Percentiles rank a stretch among this genome's conserved stretches.
These are phyloP conservation scores for Echiichthys vipera DNA, from an alignment of 2,797 vertebrate species.

Conservation along the genomic window DNA sequence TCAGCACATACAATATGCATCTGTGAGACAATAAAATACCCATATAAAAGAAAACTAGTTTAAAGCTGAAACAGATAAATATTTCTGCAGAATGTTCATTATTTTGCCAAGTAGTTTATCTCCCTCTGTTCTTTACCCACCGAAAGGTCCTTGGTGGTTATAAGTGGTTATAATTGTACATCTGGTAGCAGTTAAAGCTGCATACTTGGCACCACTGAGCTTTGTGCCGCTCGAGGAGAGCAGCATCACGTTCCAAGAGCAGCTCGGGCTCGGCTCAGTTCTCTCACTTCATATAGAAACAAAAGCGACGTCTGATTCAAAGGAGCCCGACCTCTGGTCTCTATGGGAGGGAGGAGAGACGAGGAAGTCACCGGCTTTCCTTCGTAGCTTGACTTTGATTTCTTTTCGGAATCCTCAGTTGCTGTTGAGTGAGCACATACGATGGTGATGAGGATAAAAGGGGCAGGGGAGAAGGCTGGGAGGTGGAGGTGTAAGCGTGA, in stretches of 20 bases:
- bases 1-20: slow-evolving; percentile 46
- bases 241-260: slow-evolving; percentile 46
- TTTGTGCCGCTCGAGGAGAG: slow-evolving; percentile 50
- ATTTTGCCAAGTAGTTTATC: slow-evolving; percentile 61
- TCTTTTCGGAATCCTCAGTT: slow-evolving; percentile 6
- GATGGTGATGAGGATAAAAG: slow-evolving; percentile 25
- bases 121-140: slow-evolving; percentile 49
- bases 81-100: slow-evolving; percentile 64
- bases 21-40: slow-evolving; percentile 53
- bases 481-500: slow-evolving; percentile 11
- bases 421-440: slow-evolving; percentile 6
- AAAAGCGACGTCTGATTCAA: slow-evolving; percentile 50
- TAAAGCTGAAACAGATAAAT: slow-evolving; percentile 65
- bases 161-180: slow-evolving; percentile 71
- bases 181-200: slow-evolving; percentile 78
- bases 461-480: neutral
- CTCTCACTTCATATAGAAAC: slow-evolving; percentile 48
- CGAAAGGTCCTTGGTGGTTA: slow-evolving; percentile 56
- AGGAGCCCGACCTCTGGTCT: slow-evolving; percentile 32
- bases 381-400: slow-evolving; percentile 24
- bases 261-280: slow-evolving; percentile 25
- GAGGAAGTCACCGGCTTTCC: neutral
- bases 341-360: neutral
- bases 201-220: slow-evolving; percentile 60
- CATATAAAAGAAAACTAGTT: slow-evolving; percentile 44